Conservation (phyloP, 2,797 vertebrate genomes). For the Aratinga solstitialis region DNA sequence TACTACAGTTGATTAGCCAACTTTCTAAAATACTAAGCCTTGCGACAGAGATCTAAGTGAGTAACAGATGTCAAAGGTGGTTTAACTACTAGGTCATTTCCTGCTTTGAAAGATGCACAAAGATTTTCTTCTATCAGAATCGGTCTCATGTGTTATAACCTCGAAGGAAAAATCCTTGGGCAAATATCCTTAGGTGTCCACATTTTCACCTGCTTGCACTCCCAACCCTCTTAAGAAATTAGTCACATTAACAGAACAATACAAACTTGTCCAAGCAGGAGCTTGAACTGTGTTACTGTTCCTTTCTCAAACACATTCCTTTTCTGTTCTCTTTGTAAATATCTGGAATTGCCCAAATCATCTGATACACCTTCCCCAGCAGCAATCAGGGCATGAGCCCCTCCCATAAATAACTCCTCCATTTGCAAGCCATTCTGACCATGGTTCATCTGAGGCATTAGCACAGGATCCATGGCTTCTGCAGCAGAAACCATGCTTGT, state of each 20-base stretch:
- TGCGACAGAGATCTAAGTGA: neutral
- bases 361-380: neutral
- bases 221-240: neutral
- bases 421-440: neutral
- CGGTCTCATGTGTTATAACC: neutral
- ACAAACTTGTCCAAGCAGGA: constrained; percentile 49
- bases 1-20: neutral
- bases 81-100: neutral
- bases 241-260: constrained; percentile 20
- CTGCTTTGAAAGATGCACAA: neutral
- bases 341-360: neutral
- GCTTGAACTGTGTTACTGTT: neutral
- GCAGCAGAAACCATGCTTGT: neutral
- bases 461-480: neutral
- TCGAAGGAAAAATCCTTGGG: neutral
- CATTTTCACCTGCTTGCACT: neutral
- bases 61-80: neutral
- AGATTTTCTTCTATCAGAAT: neutral
- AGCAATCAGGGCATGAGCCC: neutral
- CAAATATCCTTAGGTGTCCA: constrained; percentile 37
- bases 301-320: neutral
- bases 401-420: neutral
- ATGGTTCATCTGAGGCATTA: neutral
- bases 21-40: neutral
- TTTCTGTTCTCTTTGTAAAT: neutral